A percentile compares a stretch with the other conserved stretches of the same genome.
phyloP scores from a whole-genome alignment of 2,888 invertebrate species.

The Xiphydria camelus region DNA sequence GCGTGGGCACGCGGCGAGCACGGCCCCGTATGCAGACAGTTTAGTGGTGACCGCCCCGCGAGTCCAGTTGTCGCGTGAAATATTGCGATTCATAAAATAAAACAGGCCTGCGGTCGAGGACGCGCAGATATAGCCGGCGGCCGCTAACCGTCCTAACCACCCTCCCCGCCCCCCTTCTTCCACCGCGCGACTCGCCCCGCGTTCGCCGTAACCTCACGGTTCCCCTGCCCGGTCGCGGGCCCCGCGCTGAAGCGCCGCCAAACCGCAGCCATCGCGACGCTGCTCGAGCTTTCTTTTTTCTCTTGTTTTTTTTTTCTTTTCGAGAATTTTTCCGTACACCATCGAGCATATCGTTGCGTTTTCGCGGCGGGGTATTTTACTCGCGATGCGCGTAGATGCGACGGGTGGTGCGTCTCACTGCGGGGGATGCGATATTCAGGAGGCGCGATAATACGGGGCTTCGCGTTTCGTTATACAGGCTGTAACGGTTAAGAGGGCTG shows the following conservation, averaged over 20 bases:
- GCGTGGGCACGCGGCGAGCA: slow-evolving; percentile 47
- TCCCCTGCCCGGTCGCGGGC: slow-evolving; percentile 1
- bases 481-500: too few species aligned
- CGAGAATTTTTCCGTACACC: slow-evolving; percentile 32
- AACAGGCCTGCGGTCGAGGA: slow-evolving; percentile 56
- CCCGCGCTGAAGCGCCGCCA: slow-evolving; percentile 45
- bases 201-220: slow-evolving; percentile 4
- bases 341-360: slow-evolving; percentile 2
- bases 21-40: slow-evolving; percentile 51
- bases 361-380: neutral
- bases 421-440: slow-evolving; percentile 26
- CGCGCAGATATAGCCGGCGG: slow-evolving; percentile 49
- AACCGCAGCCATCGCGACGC: slow-evolving; percentile 45
- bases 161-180: slow-evolving; percentile 26
- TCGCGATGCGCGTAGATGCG: too few species aligned
- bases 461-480: too few species aligned
- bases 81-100: slow-evolving; percentile 59
- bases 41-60: slow-evolving; percentile 54
- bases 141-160: slow-evolving; percentile 45
- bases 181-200: slow-evolving; percentile 3
- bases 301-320: slow-evolving; percentile 4
- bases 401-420: slow-evolving; percentile 26
- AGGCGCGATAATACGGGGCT: too few species aligned
- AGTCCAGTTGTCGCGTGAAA: slow-evolving; percentile 58
- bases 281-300: slow-evolving; percentile 24